A percentile compares a stretch with the other conserved stretches of the same genome.
These are phyloP conservation scores for Boulengerochromis microlepis DNA, from an alignment of 2,113 vertebrate species.

Conservation along the genomic window DNA sequence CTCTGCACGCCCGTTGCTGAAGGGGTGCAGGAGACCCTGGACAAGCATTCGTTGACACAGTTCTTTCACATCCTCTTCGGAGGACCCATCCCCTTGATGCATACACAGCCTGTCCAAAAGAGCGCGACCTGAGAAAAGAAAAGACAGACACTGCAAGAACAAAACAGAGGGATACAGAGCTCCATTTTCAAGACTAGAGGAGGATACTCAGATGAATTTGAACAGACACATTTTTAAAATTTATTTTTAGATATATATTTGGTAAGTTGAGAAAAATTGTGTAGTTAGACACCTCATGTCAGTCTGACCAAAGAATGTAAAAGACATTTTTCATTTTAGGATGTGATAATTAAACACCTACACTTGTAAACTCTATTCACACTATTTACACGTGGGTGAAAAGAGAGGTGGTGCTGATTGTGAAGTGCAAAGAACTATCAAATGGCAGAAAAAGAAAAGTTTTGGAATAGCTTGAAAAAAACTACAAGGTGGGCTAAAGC, in stretches of 20 bases:
- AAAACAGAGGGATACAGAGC: not conserved
- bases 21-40: constrained; percentile 84
- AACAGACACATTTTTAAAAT: not conserved
- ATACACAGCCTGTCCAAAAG: constrained; percentile 83
- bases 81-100: constrained; percentile 71
- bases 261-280: not conserved
- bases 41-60: constrained; percentile 82
- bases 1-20: constrained; percentile 78
- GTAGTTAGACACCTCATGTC: not conserved
- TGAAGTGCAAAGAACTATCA: not conserved
- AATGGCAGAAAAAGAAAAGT: not conserved
- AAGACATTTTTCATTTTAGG: not conserved
- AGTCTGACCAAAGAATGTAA: not conserved
- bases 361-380: not conserved
- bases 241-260: not conserved
- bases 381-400: not conserved
- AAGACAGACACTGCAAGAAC: not conserved
- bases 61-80: constrained; percentile 78
- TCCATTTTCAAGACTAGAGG: not conserved
- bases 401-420: constrained; percentile 19
- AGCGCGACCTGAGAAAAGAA: constrained; percentile 26
- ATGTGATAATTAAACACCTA: constrained; percentile 65
- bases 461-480: not conserved
- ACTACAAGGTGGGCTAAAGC: not conserved
- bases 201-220: not conserved